A percentile compares a stretch with the other conserved stretches of the same genome.
Conservation (phyloP, 2,113 vertebrate genomes). For the Greenwoodochromis staneri region DNA sequence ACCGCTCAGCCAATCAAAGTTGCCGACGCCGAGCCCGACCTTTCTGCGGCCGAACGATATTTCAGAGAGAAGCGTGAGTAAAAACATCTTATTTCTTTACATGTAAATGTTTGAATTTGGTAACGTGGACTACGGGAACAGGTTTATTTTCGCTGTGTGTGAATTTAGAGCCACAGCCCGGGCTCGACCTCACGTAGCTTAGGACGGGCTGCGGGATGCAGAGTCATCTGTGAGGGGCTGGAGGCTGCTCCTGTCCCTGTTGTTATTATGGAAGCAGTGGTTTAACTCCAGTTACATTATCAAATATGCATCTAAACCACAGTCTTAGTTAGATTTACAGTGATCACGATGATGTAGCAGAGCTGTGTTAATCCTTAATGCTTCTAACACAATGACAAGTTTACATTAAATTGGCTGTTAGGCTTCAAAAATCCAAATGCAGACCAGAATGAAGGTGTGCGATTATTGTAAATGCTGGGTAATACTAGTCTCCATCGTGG, state of each 20-base stretch:
- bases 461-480: not conserved
- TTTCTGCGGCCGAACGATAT: not conserved
- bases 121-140: accelerated
- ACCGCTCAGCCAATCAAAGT: slow-evolving; percentile 15
- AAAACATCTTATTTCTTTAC: not conserved
- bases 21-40: accelerated
- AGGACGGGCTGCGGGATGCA: slow-evolving; percentile 10
- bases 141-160: not conserved
- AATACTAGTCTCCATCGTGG: not conserved
- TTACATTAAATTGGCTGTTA: not conserved
- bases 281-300: not conserved
- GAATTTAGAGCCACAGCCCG: not conserved
- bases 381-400: not conserved
- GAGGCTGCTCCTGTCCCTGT: not conserved
- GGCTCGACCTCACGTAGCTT: not conserved
- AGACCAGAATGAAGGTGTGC: not conserved
- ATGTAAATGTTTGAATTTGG: not conserved
- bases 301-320: not conserved
- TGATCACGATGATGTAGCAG: not conserved
- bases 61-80: slow-evolving; percentile 39
- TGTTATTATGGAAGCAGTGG: not conserved
- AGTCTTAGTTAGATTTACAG: not conserved
- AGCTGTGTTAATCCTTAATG: not conserved
- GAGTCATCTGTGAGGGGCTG: slow-evolving; percentile 39
- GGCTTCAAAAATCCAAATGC: not conserved